These are phyloP conservation scores for Elegia similella DNA, from an alignment of 2,888 invertebrate genomes.

Conservation along the genomic window DNA sequence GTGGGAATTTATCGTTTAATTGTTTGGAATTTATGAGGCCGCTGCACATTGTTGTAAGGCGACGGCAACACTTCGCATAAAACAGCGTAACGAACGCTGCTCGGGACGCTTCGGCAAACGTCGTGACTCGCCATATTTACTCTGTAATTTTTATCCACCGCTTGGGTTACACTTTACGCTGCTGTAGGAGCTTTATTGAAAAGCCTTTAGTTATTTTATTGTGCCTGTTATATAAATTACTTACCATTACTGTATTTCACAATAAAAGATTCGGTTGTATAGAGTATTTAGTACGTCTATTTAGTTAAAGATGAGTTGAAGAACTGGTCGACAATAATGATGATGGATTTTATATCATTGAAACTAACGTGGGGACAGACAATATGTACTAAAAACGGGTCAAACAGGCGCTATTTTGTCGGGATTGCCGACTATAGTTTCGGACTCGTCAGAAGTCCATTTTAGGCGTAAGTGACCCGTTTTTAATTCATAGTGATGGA, in stretches of 20 bases:
- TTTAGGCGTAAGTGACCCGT: too few relatives aligned
- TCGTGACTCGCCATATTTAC: slow-evolving; percentile 57
- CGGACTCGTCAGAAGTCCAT: too few relatives aligned
- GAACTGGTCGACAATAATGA: background rate
- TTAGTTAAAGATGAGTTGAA: background rate
- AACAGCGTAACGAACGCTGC: slow-evolving; percentile 54
- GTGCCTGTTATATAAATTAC: slow-evolving; percentile 12
- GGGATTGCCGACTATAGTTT: too few relatives aligned
- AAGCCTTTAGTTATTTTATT: slow-evolving; percentile 15
- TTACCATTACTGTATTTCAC: slow-evolving; percentile 1
- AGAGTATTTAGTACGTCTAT: background rate
- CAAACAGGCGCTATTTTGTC: too few relatives aligned
- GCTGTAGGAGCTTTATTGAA: slow-evolving; percentile 18
- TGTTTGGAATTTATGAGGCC: slow-evolving; percentile 69
- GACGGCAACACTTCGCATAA: slow-evolving; percentile 55
- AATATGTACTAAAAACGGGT: too few relatives aligned
- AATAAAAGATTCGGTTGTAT: background rate
- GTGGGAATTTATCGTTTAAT: slow-evolving; percentile 70
- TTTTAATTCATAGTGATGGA: too few relatives aligned
- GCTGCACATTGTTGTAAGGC: slow-evolving; percentile 58
- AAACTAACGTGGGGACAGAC: too few relatives aligned
- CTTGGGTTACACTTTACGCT: slow-evolving; percentile 40
- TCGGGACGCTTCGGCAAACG: slow-evolving; percentile 41
- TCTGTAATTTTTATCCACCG: slow-evolving; percentile 40
- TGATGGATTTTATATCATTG: too few relatives aligned